Conservation (phyloP, 2,113 vertebrate species). For the Carassius carassius region DNA sequence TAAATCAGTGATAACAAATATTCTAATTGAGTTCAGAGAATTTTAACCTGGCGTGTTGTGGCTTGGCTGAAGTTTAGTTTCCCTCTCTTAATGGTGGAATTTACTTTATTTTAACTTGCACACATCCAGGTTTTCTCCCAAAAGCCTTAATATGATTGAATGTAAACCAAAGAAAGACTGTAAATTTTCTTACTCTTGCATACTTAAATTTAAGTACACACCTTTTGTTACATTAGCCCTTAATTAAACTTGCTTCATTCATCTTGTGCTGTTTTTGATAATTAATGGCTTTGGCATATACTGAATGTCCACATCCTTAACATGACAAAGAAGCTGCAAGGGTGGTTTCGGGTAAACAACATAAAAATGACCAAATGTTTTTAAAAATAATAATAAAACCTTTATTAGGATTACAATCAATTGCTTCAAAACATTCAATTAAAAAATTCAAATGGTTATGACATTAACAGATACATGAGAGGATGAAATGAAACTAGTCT, state of each 20-base stretch:
- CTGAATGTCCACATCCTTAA: not conserved
- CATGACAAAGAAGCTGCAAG: not conserved
- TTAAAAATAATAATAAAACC: not conserved
- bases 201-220: not conserved
- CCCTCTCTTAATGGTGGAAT: not conserved
- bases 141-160: not conserved
- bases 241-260: not conserved
- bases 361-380: not conserved
- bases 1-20: not conserved
- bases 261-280: not conserved
- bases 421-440: not conserved
- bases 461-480: not conserved
- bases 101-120: not conserved
- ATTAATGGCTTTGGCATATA: not conserved
- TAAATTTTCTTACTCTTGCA: not conserved
- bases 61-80: not conserved
- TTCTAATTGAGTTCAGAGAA: not conserved
- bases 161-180: not conserved
- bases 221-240: not conserved
- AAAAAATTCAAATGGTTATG: not conserved
- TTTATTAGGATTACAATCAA: constrained; percentile 15
- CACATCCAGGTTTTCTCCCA: constrained; percentile 15
- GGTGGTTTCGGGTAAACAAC: not conserved
- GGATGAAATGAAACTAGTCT: not conserved
- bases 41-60: not conserved